Evolutionary conservation across 2,888 invertebrate species (phyloP).

Genomic region (Leucania comma): DNA sequence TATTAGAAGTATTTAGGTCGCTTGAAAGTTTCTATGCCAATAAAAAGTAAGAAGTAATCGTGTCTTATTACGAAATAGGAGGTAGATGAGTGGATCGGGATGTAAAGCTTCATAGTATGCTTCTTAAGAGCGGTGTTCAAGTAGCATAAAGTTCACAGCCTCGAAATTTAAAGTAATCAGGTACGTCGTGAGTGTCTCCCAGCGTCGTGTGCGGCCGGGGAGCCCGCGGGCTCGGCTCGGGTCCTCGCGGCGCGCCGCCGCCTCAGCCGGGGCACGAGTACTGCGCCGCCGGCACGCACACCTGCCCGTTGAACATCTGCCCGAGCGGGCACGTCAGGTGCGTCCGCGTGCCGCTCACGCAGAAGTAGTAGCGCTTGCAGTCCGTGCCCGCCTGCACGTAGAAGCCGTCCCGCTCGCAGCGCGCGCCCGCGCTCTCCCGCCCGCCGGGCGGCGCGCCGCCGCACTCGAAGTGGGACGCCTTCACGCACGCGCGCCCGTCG

Average conservation of each 20-base stretch:
- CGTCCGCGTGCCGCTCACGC: conserved; percentile 88
- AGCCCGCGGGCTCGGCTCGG: conserved; percentile 56
- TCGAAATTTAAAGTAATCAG: conserved; percentile 73
- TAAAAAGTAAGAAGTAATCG: conserved; percentile 78
- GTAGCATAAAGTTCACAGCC: conserved; percentile 72
- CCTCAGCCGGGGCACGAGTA: conserved; percentile 88
- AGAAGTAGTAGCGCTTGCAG: conserved; percentile 91
- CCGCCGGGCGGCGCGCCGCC: conserved; percentile 74
- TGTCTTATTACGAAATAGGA: conserved; percentile 71
- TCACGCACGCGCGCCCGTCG: conserved; percentile 91
- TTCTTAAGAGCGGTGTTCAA: conserved; percentile 14
- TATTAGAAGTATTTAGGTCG: conserved; percentile 80
- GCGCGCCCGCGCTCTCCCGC: conserved; percentile 72
- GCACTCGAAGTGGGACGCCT: conserved; percentile 83
- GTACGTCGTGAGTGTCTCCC: conserved; percentile 75
- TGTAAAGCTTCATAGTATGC: background rate
- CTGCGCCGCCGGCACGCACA: conserved; percentile 86
- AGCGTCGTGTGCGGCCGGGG: conserved; percentile 42
- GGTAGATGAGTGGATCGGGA: conserved; percentile 53
- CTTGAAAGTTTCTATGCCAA: conserved; percentile 87
- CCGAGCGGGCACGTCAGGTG: conserved; percentile 85
- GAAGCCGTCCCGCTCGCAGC: conserved; percentile 89
- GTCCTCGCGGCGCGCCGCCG: conserved; percentile 17
- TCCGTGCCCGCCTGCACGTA: conserved; percentile 87
- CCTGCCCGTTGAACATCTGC: conserved; percentile 90